These are phyloP conservation scores for Antheraea pernyi DNA, from an alignment of 1,140 invertebrate genomes.

Conservation along the genomic window DNA sequence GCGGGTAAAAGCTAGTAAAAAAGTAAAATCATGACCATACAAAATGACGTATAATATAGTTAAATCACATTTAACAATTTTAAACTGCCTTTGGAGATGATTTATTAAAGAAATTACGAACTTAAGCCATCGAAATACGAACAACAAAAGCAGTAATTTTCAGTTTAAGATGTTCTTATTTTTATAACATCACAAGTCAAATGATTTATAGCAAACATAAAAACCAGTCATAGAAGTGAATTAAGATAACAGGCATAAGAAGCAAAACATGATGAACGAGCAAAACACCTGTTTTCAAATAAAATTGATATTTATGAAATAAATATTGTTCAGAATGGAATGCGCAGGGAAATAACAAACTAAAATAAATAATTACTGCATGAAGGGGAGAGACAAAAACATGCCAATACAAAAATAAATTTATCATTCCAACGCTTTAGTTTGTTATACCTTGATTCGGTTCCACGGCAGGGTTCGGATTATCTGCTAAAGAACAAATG, in stretches of 20 bases:
- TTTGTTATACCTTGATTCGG: slow-evolving; percentile 15
- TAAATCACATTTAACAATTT: no score
- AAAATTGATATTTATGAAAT: not conserved
- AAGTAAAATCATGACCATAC: no score
- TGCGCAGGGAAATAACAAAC: slow-evolving; percentile 6
- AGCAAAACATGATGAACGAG: slow-evolving; percentile 6
- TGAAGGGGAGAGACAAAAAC: slow-evolving; percentile 10
- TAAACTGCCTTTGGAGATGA: not conserved
- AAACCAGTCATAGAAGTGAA: not conserved
- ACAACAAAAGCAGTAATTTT: not conserved
- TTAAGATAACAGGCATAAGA: slow-evolving; percentile 4
- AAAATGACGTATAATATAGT: no score
- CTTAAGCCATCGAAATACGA: not conserved
- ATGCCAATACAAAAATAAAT: slow-evolving; percentile 10
- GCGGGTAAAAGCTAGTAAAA: no score
- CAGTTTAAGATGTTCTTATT: not conserved
- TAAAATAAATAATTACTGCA: slow-evolving; percentile 7
- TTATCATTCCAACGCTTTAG: not conserved
- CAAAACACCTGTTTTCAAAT: slow-evolving; percentile 9
- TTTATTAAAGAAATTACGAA: not conserved
- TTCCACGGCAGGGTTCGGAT: slow-evolving; percentile 45
- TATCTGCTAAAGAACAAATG: slow-evolving; percentile 37
- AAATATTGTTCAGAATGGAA: not conserved
- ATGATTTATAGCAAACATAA: not conserved
- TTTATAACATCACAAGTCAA: not conserved